phyloP scores from a whole-genome alignment of 2,888 invertebrate species.

The Oscheius sp. region DNA sequence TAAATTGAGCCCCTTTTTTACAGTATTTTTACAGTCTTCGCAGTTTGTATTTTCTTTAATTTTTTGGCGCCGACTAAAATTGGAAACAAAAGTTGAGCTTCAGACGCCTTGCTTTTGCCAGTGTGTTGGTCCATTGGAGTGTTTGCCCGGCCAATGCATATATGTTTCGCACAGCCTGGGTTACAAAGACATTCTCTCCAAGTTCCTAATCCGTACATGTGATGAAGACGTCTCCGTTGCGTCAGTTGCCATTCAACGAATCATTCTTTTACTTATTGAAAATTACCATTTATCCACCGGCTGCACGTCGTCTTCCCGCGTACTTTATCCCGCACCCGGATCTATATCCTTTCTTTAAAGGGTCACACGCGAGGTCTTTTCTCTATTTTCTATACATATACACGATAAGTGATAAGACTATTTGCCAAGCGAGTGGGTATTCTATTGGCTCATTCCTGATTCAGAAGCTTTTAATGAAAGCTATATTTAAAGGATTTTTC shows the following conservation, averaged over 20 bases:
- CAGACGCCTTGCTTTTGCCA: conserved; percentile 15
- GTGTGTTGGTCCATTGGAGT: conserved; percentile 32
- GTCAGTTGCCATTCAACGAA: no score
- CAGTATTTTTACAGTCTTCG: no score
- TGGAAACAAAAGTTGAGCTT: conserved; percentile 13
- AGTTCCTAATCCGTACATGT: conserved; percentile 24
- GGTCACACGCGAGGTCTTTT: no score
- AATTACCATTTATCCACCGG: no score
- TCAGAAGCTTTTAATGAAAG: background rate
- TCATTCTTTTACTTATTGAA: no score
- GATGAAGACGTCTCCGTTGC: background rate
- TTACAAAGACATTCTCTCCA: conserved; percentile 24
- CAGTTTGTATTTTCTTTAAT: background rate
- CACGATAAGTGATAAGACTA: no score
- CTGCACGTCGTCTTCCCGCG: no score
- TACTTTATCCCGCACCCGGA: no score
- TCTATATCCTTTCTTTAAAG: no score
- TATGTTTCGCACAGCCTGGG: conserved; percentile 29
- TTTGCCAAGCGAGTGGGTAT: no score
- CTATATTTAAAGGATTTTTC: background rate
- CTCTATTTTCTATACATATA: no score
- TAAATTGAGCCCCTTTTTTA: background rate
- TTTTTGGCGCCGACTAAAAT: background rate
- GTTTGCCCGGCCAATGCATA: conserved; percentile 33
- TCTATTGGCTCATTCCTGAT: no score